Base-by-base conservation (phyloP, 2,888 invertebrate genomes). In the Galerucella nymphaeae region DNA sequence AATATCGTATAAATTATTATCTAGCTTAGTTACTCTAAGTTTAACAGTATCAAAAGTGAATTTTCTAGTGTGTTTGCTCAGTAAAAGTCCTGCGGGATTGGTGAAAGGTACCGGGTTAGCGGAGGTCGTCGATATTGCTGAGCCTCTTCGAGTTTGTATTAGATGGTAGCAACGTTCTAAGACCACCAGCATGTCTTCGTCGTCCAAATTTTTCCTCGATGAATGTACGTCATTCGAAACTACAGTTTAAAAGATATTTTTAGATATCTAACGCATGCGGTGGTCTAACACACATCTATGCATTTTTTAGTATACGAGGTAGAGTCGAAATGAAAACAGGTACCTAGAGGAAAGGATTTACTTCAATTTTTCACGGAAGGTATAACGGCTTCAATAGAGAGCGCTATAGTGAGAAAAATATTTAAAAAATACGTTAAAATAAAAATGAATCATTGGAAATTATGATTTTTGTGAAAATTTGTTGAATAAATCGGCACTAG, bases 1-100 rank as follows among this genome's bases (percentile, higher is more conserved):
- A 30, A 96, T 91, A 85, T 97, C 96, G 82, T 96, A 93, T 5
- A 97, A 89, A 84, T 93, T 94, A 85, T 96, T 95, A 85, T 96
- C 96, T 79, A 93, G 89, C 86, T 92, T 92, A 38, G 96, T 96
- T 80, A 94, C 89, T 80, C 94, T 90, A 74, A 88, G 86, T 87
- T 94, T 94, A 72, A 96, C 90, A 72, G 88, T 86, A 79, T 96
- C 94, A 85, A 94, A 96, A 75, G 93, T 87, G 57, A 90, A 89
- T 73, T 90, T 90, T 82, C 92, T 93, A 38, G 95, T 88, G 84
- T 94, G 94, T 86, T 93, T 92, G 79, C 93, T 92, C 76, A 96
- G 83, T 73, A 93, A 82, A 83, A 90, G 86, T 86, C 90, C 88
- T n/a, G 78, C 70, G 53, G 88, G 84, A 53, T 76, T 48, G 6